A percentile compares a stretch with the other conserved stretches of the same genome.
These are phyloP conservation scores for crab-eating macaque (Macaca fascicularis) DNA, from an alignment of 2,113 vertebrate genomes.

Conservation along the genomic window T2T-MFA8v1.1 NC_088395.1:117837501-117838000, in stretches of 20 bases:
- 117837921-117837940: not conserved
- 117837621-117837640: not conserved
- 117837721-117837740: not conserved
- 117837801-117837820: not conserved
- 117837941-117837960: not conserved
- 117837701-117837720: not conserved
- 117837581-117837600: not conserved
- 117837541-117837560: not conserved
- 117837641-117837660: not conserved
- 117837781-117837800: not conserved
- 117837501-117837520: not conserved
- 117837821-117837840: not conserved
- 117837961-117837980: not conserved
- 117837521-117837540: not conserved
- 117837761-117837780: no score
- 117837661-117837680: not conserved
- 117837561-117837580: not conserved
- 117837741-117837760: no score
- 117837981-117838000: not conserved
- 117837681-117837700: not conserved
- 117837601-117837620: constrained; percentile 18
- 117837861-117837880: not conserved
- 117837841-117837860: not conserved
- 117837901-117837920: not conserved
- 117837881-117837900: constrained; percentile 3